phyloP scores from a whole-genome alignment of 2,113 vertebrate species.

The Emberiza fucata region DNA sequence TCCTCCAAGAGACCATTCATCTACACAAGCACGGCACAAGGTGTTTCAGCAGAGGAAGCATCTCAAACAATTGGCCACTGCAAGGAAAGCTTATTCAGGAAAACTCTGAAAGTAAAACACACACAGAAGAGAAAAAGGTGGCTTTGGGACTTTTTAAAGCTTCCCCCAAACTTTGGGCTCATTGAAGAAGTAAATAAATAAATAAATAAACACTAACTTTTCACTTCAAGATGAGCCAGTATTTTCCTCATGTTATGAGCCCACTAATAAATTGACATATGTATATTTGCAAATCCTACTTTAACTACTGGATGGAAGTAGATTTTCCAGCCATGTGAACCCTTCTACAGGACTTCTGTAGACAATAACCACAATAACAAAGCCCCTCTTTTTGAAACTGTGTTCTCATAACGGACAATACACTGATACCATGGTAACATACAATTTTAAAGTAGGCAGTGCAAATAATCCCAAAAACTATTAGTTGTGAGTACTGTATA shows the following conservation, averaged over 20 bases:
- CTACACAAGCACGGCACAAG: neutral
- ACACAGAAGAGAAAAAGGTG: neutral
- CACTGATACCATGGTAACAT: neutral
- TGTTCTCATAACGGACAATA: neutral
- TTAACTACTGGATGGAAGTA: neutral
- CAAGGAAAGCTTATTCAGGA: neutral
- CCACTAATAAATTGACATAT: neutral
- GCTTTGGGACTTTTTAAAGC: neutral
- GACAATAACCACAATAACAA: neutral
- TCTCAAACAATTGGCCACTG: neutral
- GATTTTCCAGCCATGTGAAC: neutral
- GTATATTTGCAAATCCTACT: neutral
- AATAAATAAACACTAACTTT: neutral
- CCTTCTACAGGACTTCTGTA: neutral
- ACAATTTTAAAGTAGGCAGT: neutral
- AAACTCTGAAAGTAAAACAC: neutral
- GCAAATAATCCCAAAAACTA: neutral
- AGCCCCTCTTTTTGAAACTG: neutral
- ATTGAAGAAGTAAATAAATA: neutral
- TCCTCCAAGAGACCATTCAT: neutral
- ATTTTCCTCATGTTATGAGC: neutral
- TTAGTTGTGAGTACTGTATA: neutral
- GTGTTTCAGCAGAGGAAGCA: neutral
- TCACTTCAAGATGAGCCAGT: neutral
- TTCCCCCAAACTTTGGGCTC: neutral